A percentile compares a stretch with the other conserved stretches of the same genome.
Conservation (phyloP, 1,140 invertebrate genomes). For the Drosophila azteca region DNA sequence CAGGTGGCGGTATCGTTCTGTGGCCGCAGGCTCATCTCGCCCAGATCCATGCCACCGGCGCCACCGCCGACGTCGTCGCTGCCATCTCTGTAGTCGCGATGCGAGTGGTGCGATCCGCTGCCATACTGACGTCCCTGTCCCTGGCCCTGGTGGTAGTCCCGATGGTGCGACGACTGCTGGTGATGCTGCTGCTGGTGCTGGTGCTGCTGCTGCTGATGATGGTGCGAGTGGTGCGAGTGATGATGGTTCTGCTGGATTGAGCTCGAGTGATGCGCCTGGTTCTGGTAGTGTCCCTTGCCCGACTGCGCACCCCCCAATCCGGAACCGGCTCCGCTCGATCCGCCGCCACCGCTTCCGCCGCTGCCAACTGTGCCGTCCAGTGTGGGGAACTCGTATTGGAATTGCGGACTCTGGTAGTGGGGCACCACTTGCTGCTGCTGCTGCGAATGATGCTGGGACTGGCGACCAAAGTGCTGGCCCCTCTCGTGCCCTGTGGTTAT, state of each 20-base stretch:
- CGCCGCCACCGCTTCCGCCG: constrained; percentile 60
- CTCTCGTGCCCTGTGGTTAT: constrained; percentile 82
- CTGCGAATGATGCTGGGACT: constrained; percentile 32
- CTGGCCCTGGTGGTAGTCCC: constrained; percentile 64
- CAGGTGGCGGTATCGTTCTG: constrained; percentile 81
- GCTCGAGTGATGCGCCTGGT: constrained; percentile 52
- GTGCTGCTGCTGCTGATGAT: constrained; percentile 60
- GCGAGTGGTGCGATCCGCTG: constrained; percentile 40
- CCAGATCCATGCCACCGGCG: constrained; percentile 33
- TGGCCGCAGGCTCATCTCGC: constrained; percentile 78
- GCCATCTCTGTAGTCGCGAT: constrained; percentile 74
- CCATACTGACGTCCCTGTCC: constrained; percentile 62
- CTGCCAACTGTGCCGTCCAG: constrained; percentile 86
- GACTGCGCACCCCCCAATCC: constrained; percentile 25
- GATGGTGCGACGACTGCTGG: constrained; percentile 60
- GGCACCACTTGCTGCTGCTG: constrained; percentile 69
- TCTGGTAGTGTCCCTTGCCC: constrained; percentile 51
- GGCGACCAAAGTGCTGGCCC: constrained; percentile 34
- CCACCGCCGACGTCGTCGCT: constrained; percentile 66
- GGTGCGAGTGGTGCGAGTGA: constrained; percentile 52
- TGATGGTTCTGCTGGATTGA: constrained; percentile 64
- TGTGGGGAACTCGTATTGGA: constrained; percentile 93
- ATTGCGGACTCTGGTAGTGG: constrained; percentile 86
- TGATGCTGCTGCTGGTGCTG: constrained; percentile 62
- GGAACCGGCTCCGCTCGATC: constrained; percentile 35